Evolutionary conservation across 53 echinoderm and acorn worm species (phyloP), one percentile per base, ranked within the genome.

Genomic region (Echinometra lucunter): DNA sequence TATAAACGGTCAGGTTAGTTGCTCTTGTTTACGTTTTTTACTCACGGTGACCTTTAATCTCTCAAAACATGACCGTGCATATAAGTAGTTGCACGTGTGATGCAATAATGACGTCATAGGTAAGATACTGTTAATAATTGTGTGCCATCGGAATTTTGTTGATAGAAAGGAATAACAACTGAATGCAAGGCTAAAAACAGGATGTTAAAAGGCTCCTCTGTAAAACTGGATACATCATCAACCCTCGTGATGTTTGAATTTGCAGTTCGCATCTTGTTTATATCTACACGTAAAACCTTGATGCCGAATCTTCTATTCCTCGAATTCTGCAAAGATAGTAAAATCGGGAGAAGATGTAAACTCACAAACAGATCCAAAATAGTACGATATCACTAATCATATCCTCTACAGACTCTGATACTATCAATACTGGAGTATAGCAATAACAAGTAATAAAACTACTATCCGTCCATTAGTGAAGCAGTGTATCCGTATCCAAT

Each of bases 401-500:
- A 19, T 18, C 63, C 19, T 63, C 23, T 16, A 4, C 21, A 63
- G 2, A 63, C 63, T 63, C 63, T 53, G 34, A 32, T 69, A 32
- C 32, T 12, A 69, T 28, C 69, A 69, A 32, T 18, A 7, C 1
- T 19, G 42, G 16, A 40, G 78, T 78, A 38, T 49, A 49, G 49
- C 3, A 25, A 25, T n/a, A 85, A 49, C 10, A 85, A 27, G 49
- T n/a, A 49, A 85, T 49, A 85, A 28, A 85, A 85, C 28, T 49
- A 27, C 53, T 85, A 85, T 49, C 85, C 85, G 85, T 11, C 85
- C 53, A 85, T 85, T 49, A 49, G 85, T 85, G 85, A 85, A 47
- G 81, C 49, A 85, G 49, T 47, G 30, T 49, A 85, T 85, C 53
- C 47, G 85, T 85, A 45, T 85, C 85, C 53, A 2, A 85, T 85